Conservation (phyloP, 2,113 vertebrate genomes). For the rat (Rattus norvegicus) region GRCr8 NC_086030.1:51678501-51679000, state of each 20-base stretch:
- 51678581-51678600: slow-evolving; percentile 94
- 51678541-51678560: slow-evolving; percentile 87
- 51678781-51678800: neutral
- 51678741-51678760: neutral
- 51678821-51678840: neutral
- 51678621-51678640: slow-evolving; percentile 95
- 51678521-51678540: fast-evolving
- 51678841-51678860: neutral
- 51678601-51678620: slow-evolving; percentile 94
- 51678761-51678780: neutral
- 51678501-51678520: fast-evolving
- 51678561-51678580: slow-evolving; percentile 94
- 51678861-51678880: neutral
- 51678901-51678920: slow-evolving; percentile 96
- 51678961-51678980: fast-evolving
- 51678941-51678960: slow-evolving; percentile 97
- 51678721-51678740: neutral
- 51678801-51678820: neutral
- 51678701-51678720: neutral
- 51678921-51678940: slow-evolving; percentile 96
- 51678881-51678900: slow-evolving; percentile 92
- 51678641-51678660: slow-evolving; percentile 95
- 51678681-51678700: neutral
- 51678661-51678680: slow-evolving; percentile 87
- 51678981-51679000: neutral